Evolutionary conservation across 2,888 invertebrate species (phyloP).

Genomic region (Scaptomyza caliginosa): DNA sequence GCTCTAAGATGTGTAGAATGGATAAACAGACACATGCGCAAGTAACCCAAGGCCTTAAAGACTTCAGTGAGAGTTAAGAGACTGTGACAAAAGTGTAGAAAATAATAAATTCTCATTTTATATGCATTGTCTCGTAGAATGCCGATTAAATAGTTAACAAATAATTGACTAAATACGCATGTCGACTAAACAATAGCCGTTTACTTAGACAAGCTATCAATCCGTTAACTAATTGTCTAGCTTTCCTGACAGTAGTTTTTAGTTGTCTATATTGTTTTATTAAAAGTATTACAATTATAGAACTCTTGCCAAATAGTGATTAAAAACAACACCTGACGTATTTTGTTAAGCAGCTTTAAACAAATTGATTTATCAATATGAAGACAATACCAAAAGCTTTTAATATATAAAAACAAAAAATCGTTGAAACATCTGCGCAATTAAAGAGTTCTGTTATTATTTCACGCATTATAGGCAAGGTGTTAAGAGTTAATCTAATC

Average conservation of each 20-base stretch:
- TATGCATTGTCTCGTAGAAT: no score
- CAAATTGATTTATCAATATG: conserved; percentile 40
- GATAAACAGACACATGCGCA: conserved; percentile 19
- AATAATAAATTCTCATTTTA: neutral
- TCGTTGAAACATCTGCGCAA: conserved; percentile 16
- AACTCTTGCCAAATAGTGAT: neutral
- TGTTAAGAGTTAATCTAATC: conserved; percentile 40
- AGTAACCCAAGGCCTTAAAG: conserved; percentile 25
- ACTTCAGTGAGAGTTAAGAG: conserved; percentile 7
- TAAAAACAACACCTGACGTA: neutral
- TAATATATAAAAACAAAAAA: no score
- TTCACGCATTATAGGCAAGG: conserved; percentile 5
- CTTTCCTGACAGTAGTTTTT: neutral
- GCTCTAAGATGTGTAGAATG: conserved; percentile 16
- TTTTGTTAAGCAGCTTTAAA: neutral
- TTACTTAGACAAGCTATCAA: no score
- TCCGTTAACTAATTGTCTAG: no score
- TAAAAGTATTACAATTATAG: neutral
- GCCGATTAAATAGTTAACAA: conserved; percentile 3
- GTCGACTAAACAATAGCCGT: neutral
- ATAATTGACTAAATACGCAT: neutral
- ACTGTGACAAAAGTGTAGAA: conserved; percentile 23
- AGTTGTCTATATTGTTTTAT: neutral
- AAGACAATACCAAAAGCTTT: conserved; percentile 2
- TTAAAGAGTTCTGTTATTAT: neutral